Conservation (phyloP, 2,797 vertebrate genomes). For the Brachymystax lenok region DNA sequence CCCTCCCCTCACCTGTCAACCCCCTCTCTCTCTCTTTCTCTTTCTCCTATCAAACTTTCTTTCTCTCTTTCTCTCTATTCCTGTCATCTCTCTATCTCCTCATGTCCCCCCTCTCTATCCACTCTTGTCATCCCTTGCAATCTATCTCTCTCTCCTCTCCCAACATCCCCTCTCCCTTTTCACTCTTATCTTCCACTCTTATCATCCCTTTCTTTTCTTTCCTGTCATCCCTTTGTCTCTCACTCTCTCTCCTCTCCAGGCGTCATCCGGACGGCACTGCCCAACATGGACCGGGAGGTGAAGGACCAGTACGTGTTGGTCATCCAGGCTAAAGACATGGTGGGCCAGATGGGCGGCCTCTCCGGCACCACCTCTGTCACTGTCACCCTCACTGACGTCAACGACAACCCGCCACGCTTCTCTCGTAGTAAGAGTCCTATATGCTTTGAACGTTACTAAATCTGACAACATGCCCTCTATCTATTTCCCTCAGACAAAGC, state of each 20-base stretch:
- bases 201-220: background rate
- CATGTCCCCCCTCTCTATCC: background rate
- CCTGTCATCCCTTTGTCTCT: background rate
- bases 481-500: background rate
- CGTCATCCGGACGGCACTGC: constrained; percentile 92
- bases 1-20: too few relatives aligned
- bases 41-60: background rate
- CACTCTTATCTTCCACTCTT: background rate
- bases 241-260: constrained; percentile 67
- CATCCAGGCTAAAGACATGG: constrained; percentile 99
- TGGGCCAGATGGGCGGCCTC: constrained; percentile 94
- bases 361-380: constrained; percentile 95
- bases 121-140: background rate
- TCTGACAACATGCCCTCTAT: background rate
- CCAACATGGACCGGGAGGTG: constrained; percentile 96
- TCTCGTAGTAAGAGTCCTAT: constrained; percentile 81
- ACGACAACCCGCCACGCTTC: constrained; percentile 94
- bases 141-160: background rate
- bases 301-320: constrained; percentile 94
- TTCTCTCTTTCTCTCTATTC: background rate
- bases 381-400: constrained; percentile 92
- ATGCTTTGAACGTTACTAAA: background rate
- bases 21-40: background rate
- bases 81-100: background rate
- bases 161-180: constrained; percentile 1